A percentile compares a stretch with the other conserved stretches of the same genome.
phyloP scores from a whole-genome alignment of 1,140 invertebrate genomes.

The Platyscapa corneri region DNA sequence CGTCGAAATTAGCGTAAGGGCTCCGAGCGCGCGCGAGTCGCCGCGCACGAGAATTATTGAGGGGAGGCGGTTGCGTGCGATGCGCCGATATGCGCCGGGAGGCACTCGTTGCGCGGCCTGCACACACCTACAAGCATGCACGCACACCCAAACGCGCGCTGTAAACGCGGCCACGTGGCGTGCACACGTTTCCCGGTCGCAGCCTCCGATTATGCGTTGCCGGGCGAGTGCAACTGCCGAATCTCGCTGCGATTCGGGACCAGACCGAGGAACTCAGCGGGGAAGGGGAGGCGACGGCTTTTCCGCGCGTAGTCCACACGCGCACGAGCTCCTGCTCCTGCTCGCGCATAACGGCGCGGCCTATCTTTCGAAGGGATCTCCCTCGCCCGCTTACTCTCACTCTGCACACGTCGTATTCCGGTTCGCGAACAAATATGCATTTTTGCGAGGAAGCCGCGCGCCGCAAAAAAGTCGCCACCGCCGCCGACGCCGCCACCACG shows the following conservation, averaged over 20 bases:
- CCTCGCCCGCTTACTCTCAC: too few species aligned
- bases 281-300: background rate
- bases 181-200: background rate
- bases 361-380: too few species aligned
- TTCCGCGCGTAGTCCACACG: too few species aligned
- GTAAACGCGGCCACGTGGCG: constrained; percentile 41
- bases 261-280: background rate
- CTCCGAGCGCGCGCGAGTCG: background rate
- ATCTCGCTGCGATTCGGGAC: background rate
- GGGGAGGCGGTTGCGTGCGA: constrained; percentile 14
- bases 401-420: too few species aligned
- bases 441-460: too few species aligned
- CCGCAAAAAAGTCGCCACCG: too few species aligned
- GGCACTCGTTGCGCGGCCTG: background rate
- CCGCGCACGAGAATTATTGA: constrained; percentile 17
- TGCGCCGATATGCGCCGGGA: background rate
- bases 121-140: too few species aligned
- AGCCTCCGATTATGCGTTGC: constrained; percentile 1
- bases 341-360: too few species aligned
- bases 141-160: background rate
- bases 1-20: constrained; percentile 28
- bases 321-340: too few species aligned
- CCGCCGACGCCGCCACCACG: too few species aligned
- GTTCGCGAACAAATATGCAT: too few species aligned
- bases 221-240: background rate